Percentiles rank a stretch among this genome's conserved stretches.
phyloP scores from a whole-genome alignment of 2,888 invertebrate genomes.

The Ormyrus nitidulus region DNA sequence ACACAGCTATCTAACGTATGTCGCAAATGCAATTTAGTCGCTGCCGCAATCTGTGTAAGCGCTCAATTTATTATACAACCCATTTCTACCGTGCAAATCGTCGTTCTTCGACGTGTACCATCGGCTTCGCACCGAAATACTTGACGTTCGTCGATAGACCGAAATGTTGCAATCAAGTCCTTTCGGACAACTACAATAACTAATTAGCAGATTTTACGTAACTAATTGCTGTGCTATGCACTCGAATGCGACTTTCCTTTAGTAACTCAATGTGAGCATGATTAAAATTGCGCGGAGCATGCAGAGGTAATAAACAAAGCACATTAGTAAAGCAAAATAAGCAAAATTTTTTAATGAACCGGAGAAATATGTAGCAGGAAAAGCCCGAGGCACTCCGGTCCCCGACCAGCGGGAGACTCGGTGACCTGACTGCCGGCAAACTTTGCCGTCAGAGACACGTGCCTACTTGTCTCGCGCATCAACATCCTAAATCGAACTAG shows the following conservation, averaged over 20 bases:
- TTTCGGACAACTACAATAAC: constrained; percentile 3
- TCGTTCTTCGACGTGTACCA: constrained; percentile 38
- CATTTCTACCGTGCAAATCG: constrained; percentile 33
- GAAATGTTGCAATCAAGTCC: constrained; percentile 7
- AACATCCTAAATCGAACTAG: neutral
- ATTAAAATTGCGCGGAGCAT: too few relatives aligned
- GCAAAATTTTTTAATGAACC: too few relatives aligned
- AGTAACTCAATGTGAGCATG: too few relatives aligned
- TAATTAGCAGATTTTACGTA: neutral
- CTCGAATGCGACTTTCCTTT: too few relatives aligned
- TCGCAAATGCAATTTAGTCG: constrained; percentile 48
- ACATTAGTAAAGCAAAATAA: too few relatives aligned
- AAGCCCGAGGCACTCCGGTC: too few relatives aligned
- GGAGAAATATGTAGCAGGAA: too few relatives aligned
- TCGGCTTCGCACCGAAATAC: constrained; percentile 5
- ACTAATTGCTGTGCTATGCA: too few relatives aligned
- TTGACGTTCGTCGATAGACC: constrained; percentile 1
- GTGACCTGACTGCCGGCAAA: constrained; percentile 59
- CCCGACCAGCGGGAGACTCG: too few relatives aligned
- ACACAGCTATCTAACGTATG: constrained; percentile 38
- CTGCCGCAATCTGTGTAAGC: constrained; percentile 38
- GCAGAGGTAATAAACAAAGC: too few relatives aligned
- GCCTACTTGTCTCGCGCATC: constrained; percentile 50
- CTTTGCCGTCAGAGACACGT: constrained; percentile 71
- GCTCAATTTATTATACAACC: constrained; percentile 50